A percentile compares a stretch with the other conserved stretches of the same genome.
These are phyloP conservation scores for Channa argus DNA, from an alignment of 2,113 vertebrate species.

Conservation along the genomic window DNA sequence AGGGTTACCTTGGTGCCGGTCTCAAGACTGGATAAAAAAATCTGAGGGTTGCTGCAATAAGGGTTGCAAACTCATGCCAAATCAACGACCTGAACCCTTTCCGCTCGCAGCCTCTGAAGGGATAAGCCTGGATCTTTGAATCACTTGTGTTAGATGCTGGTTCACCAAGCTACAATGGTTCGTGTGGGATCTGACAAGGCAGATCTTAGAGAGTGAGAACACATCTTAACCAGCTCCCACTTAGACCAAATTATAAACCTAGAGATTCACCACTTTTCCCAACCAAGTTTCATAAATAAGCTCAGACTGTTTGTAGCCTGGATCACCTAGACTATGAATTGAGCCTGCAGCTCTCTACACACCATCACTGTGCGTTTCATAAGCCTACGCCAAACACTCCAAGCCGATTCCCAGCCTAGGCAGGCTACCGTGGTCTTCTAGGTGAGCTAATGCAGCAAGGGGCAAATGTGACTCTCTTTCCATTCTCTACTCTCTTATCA, in stretches of 20 bases:
- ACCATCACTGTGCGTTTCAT: constrained; percentile 44
- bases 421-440: constrained; percentile 56
- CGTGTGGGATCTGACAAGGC: not conserved
- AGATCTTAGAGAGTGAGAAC: constrained; percentile 5
- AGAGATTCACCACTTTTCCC: constrained; percentile 48
- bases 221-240: constrained; percentile 22
- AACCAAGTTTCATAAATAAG: constrained; percentile 45
- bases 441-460: constrained; percentile 62
- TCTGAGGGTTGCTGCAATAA: too few relatives aligned
- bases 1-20: too few relatives aligned
- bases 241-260: constrained; percentile 44
- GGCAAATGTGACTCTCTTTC: constrained; percentile 61
- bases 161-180: not conserved
- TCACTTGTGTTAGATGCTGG: not conserved
- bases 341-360: constrained; percentile 41
- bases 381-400: constrained; percentile 55
- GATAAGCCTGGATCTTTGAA: too few relatives aligned
- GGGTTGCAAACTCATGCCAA: too few relatives aligned
- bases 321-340: constrained; percentile 61
- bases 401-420: constrained; percentile 58
- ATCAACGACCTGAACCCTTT: too few relatives aligned
- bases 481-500: constrained; percentile 70
- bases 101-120: too few relatives aligned
- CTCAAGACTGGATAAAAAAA: too few relatives aligned
- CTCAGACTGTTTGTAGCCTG: constrained; percentile 43